phyloP scores from a whole-genome alignment of 2,888 invertebrate species.

The Thecophora atra region DNA sequence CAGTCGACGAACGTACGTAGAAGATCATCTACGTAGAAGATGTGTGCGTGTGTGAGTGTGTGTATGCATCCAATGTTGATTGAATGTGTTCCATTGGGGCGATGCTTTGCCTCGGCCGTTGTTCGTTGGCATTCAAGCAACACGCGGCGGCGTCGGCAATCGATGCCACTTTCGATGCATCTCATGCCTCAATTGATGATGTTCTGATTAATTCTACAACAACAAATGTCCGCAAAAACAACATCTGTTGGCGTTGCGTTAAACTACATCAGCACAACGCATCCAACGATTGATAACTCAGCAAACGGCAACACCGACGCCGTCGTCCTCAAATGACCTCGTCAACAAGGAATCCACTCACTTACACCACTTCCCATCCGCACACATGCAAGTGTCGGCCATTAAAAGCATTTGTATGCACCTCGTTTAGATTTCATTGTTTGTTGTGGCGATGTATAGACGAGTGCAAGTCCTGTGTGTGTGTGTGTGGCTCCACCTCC shows the following conservation, averaged over 20 bases:
- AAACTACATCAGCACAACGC: neutral
- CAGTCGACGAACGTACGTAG: too few species aligned
- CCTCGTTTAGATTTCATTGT: neutral
- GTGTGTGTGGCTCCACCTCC: too few species aligned
- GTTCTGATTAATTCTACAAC: neutral
- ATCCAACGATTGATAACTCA: too few species aligned
- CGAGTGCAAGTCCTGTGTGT: neutral
- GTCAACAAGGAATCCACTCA: too few species aligned
- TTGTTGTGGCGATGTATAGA: neutral
- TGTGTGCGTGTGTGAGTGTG: slow-evolving; percentile 1
- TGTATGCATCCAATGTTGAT: neutral
- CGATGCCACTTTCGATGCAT: neutral
- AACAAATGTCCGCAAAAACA: neutral
- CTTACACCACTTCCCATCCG: neutral
- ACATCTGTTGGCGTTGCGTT: too few species aligned
- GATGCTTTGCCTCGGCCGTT: too few species aligned
- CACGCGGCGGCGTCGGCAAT: neutral
- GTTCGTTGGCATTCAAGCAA: neutral
- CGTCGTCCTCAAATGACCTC: too few species aligned
- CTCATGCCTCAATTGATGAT: neutral
- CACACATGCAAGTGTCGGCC: neutral
- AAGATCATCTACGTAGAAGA: too few species aligned
- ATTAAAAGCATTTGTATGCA: neutral
- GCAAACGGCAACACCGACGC: too few species aligned
- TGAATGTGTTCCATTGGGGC: neutral